Conservation (phyloP, 2,888 invertebrate species). For the Nineta flava region DNA sequence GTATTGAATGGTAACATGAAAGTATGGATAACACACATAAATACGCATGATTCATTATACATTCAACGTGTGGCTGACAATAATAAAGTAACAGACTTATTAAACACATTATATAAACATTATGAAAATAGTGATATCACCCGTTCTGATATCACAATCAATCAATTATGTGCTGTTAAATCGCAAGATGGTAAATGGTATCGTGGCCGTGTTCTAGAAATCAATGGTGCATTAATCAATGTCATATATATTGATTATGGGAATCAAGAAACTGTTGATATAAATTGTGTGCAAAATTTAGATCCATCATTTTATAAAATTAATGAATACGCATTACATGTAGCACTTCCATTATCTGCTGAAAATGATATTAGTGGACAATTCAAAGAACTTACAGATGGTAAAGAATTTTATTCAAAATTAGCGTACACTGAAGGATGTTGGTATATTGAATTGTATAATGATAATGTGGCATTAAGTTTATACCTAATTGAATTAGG, state of each 20-base stretch:
- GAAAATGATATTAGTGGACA: slow-evolving; percentile 10
- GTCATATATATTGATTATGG: slow-evolving; percentile 57
- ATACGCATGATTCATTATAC: slow-evolving; percentile 42
- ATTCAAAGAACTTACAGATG: slow-evolving; percentile 29
- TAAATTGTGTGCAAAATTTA: slow-evolving; percentile 19
- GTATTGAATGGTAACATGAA: slow-evolving; percentile 42
- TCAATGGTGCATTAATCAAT: slow-evolving; percentile 29
- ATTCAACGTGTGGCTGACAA: slow-evolving; percentile 38
- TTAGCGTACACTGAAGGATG: slow-evolving; percentile 32
- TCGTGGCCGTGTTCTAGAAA: slow-evolving; percentile 37
- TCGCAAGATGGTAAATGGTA: slow-evolving; percentile 52
- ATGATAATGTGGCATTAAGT: slow-evolving; percentile 34
- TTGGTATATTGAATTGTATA: slow-evolving; percentile 36
- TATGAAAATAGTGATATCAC: slow-evolving; percentile 31
- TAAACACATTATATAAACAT: slow-evolving; percentile 38
- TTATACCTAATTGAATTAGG: slow-evolving; percentile 30
- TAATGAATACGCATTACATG: slow-evolving; percentile 21
- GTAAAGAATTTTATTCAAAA: slow-evolving; percentile 34
- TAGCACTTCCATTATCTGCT: slow-evolving; percentile 19
- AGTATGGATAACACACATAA: slow-evolving; percentile 40
- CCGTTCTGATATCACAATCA: slow-evolving; percentile 29
- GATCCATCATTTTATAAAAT: slow-evolving; percentile 20
- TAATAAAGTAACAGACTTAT: slow-evolving; percentile 29
- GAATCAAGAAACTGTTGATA: slow-evolving; percentile 39
- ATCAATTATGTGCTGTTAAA: slow-evolving; percentile 40